Base-by-base conservation (phyloP, 2,797 vertebrate species). In the Microhierax caerulescens region DNA sequence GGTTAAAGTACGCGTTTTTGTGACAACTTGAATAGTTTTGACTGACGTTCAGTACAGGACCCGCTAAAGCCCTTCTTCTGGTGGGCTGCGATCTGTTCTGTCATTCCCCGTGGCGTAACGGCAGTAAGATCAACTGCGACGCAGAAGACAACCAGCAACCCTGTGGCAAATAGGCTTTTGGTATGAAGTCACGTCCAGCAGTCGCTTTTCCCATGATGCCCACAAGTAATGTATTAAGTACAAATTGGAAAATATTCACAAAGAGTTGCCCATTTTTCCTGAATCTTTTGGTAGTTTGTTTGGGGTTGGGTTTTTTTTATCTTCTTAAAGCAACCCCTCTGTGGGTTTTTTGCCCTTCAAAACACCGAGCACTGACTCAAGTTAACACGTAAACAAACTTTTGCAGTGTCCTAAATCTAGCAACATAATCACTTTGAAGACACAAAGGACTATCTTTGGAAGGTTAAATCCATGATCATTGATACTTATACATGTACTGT, bases 101-200 rank as follows among this genome's bases (percentile, higher is more conserved):
- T 63, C 12, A 1, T 50, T 53, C 24, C 20, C 8, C 48, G 32
- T 34, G 51, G 11, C 18, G 11, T 47, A 43, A 85, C 16, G 22
- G n/a, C 19, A 79, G 28, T 7, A 22, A 27, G 23, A 64, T 64
- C 64, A 64, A 48, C 22, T n/a, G 34, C 10, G 76, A 25, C 7
- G 53, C 28, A 36, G 36, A 77, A 64, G 24, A 64, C 23, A 73
- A 41, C 2, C 45, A 69, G 32, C 9, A 92, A 10, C 7, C 4
- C 12, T 51, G 12, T 25, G 54, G 48, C 69, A 30, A 21, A 36
- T 1, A 65, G 5, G 11, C 4, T 72, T 86, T 75, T 64, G 56
- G 4, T 17, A 50, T 13, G 34, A 85, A 70, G 51, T 41, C 43
- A 32, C 0, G 0, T 22, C 32, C 41, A 64, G 37, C 21, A 50